These are phyloP conservation scores for Montipora efflorescens DNA, from an alignment of 64 coral and sea anemone species.

Conservation along the genomic window DNA sequence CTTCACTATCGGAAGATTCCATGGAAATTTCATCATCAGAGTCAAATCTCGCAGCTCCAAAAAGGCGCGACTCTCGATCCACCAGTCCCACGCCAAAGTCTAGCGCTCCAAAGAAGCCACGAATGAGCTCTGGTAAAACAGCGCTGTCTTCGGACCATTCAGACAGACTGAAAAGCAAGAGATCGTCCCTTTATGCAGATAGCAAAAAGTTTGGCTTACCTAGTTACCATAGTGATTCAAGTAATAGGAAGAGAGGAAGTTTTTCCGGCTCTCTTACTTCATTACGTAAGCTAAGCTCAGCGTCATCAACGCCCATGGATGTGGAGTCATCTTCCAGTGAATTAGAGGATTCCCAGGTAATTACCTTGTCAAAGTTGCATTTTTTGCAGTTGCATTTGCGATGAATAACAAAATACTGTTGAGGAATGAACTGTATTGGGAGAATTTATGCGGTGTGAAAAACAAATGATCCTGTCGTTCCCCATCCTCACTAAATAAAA, in stretches of 20 bases:
- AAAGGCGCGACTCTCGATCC: slow-evolving; percentile 32
- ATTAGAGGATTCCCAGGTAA: slow-evolving; percentile 34
- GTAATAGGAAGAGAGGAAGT: slow-evolving; percentile 29
- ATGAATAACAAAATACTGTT: too few species aligned
- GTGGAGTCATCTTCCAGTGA: slow-evolving; percentile 40
- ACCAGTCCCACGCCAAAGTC: slow-evolving; percentile 9
- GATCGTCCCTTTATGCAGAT: background rate
- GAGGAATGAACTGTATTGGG: too few species aligned
- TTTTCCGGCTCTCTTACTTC: background rate
- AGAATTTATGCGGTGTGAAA: too few species aligned
- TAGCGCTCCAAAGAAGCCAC: slow-evolving; percentile 23
- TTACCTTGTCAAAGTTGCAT: too few species aligned
- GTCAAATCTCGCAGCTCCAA: background rate
- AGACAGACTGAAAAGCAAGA: slow-evolving; percentile 33
- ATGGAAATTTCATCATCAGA: slow-evolving; percentile 25
- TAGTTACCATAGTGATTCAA: slow-evolving; percentile 9
- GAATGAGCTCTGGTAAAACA: slow-evolving; percentile 12
- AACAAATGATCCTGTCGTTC: too few species aligned
- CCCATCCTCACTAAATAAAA: too few species aligned
- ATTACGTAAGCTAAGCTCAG: slow-evolving; percentile 9
- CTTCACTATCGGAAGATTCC: slow-evolving; percentile 3
- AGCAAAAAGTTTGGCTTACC: background rate
- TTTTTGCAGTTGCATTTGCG: too few species aligned
- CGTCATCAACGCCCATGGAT: slow-evolving; percentile 13
- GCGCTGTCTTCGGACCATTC: background rate